A percentile compares a stretch with the other conserved stretches of the same genome.
phyloP scores from a whole-genome alignment of 2,888 invertebrate species.

The Ennomos fuscantarius region DNA sequence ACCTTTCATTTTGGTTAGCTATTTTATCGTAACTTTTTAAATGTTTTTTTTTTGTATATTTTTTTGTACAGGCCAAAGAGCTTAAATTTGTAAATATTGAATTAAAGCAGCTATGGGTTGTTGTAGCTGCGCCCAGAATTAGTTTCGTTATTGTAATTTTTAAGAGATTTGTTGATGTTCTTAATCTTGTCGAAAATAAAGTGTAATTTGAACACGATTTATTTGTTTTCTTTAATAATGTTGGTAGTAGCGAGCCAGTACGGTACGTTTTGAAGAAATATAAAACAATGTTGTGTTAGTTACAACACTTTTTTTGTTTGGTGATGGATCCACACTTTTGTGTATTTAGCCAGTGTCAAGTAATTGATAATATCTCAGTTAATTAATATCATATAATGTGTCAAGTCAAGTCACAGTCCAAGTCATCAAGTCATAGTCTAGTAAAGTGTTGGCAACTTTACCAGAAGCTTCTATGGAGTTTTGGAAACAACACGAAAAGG shows the following conservation, averaged over 20 bases:
- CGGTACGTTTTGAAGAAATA: too few species aligned
- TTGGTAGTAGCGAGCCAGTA: neutral
- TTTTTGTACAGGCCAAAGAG: conserved; percentile 83
- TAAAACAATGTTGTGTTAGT: too few species aligned
- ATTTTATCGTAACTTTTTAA: conserved; percentile 58
- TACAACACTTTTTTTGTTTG: too few species aligned
- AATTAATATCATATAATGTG: too few species aligned
- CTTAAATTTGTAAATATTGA: conserved; percentile 77
- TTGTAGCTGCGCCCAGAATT: conserved; percentile 60
- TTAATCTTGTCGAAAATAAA: conserved; percentile 83
- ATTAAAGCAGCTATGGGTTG: conserved; percentile 60
- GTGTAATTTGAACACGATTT: conserved; percentile 64
- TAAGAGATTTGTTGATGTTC: conserved; percentile 85
- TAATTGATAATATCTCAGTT: too few species aligned
- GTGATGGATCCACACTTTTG: too few species aligned
- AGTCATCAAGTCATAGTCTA: too few species aligned
- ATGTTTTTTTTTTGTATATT: conserved; percentile 64
- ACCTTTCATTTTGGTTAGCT: conserved; percentile 70
- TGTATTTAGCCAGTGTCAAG: too few species aligned
- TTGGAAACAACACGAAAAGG: too few species aligned
- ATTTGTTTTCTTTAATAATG: conserved; percentile 39
- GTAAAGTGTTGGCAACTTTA: too few species aligned
- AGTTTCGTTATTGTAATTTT: conserved; percentile 83
- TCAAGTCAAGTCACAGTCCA: too few species aligned
- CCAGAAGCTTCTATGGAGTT: too few species aligned